A percentile compares a stretch with the other conserved stretches of the same genome.
phyloP scores from a whole-genome alignment of 2,888 invertebrate genomes.

The Cerceris rybyensis region DNA sequence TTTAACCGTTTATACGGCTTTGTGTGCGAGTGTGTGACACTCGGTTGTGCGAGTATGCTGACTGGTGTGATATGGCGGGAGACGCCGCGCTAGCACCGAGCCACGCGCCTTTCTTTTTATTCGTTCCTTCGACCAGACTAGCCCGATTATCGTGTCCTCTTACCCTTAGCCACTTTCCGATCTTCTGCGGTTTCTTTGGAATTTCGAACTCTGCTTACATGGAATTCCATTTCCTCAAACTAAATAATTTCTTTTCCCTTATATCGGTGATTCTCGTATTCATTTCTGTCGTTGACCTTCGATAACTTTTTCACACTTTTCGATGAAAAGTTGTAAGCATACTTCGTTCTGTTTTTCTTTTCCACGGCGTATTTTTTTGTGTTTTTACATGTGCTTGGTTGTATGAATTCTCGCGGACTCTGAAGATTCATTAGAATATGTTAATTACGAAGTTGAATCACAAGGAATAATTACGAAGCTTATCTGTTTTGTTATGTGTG shows the following conservation, averaged over 20 bases:
- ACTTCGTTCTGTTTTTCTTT: constrained; percentile 9
- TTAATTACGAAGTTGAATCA: constrained; percentile 11
- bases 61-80: constrained; percentile 73
- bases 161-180: constrained; percentile 6
- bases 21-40: constrained; percentile 47
- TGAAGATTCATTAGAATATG: constrained; percentile 16
- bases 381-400: not conserved
- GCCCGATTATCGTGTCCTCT: constrained; percentile 51
- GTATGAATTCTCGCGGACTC: not conserved
- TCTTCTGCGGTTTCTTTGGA: not conserved
- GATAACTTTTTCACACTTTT: constrained; percentile 33
- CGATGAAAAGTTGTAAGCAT: constrained; percentile 21
- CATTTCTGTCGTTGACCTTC: constrained; percentile 52
- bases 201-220: not conserved
- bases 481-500: too few species aligned
- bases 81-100: constrained; percentile 70
- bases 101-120: constrained; percentile 69
- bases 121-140: constrained; percentile 43
- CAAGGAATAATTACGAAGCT: too few species aligned
- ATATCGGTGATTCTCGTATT: constrained; percentile 10
- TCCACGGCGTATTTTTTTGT: not conserved
- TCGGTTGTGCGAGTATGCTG: constrained; percentile 44
- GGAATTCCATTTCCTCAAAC: not conserved
- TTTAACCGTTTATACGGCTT: constrained; percentile 43
- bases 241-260: not conserved